Evolutionary conservation across 2,113 vertebrate species (phyloP).

Genomic region (Pimephales promelas): DNA sequence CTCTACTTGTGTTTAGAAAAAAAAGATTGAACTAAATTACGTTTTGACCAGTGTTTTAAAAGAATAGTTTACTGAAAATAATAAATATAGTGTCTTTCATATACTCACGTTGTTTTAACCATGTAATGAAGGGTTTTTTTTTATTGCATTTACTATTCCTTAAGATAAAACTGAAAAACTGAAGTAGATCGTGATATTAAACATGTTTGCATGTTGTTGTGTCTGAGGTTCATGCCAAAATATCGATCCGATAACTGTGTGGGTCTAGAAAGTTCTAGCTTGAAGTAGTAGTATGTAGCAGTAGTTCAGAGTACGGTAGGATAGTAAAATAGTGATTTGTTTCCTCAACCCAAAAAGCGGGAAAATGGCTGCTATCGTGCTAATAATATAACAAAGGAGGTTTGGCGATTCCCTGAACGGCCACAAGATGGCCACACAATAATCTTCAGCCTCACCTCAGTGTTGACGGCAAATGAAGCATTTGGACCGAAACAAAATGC

Average conservation of each 20-base stretch:
- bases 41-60: background rate
- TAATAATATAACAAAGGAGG: background rate
- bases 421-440: slow-evolving; percentile 42
- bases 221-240: slow-evolving; percentile 18
- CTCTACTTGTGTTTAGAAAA: background rate
- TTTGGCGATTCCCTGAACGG: background rate
- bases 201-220: slow-evolving; percentile 1
- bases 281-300: background rate
- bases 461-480: background rate
- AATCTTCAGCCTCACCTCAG: slow-evolving; percentile 2
- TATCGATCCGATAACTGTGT: background rate
- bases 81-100: background rate
- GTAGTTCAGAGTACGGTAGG: slow-evolving; percentile 3
- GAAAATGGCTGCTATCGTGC: slow-evolving; percentile 35
- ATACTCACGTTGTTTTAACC: background rate
- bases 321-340: slow-evolving; percentile 1
- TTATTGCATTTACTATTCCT: background rate
- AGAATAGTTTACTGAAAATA: background rate
- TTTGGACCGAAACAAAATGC: slow-evolving; percentile 15
- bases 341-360: background rate
- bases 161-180: background rate
- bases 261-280: background rate
- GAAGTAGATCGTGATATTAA: background rate
- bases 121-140: background rate
- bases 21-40: no score